Conservation (phyloP, 1,140 invertebrate genomes). For the Acromyrmex charruanus region DNA sequence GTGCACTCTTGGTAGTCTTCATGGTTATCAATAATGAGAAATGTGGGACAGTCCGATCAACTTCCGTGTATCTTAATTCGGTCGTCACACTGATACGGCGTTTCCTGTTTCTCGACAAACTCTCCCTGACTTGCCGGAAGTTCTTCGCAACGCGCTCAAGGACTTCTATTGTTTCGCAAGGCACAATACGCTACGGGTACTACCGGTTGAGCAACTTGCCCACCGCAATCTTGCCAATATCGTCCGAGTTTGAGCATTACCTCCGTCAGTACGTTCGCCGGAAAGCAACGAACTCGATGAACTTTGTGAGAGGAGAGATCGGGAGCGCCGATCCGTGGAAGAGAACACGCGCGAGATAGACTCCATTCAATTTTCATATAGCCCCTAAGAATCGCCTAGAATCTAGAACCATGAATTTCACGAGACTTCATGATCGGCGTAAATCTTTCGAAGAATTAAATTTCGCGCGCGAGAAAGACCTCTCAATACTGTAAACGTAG, state of each 20-base stretch:
- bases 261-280: slow-evolving; percentile 17
- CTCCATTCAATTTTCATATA: slow-evolving; percentile 35
- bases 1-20: not conserved
- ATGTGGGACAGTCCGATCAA: slow-evolving; percentile 15
- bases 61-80: slow-evolving; percentile 39
- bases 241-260: slow-evolving; percentile 59
- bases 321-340: not conserved
- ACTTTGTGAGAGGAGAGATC: slow-evolving; percentile 28
- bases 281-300: slow-evolving; percentile 45
- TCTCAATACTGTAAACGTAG: not conserved
- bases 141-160: slow-evolving; percentile 18
- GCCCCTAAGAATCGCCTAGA: not conserved
- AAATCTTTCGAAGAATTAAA: slow-evolving; percentile 53
- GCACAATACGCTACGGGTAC: slow-evolving; percentile 46
- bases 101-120: slow-evolving; percentile 5
- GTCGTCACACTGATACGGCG: not conserved
- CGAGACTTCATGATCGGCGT: slow-evolving; percentile 30
- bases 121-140: slow-evolving; percentile 44
- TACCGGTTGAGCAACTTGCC: slow-evolving; percentile 45
- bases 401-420: slow-evolving; percentile 48
- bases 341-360: slow-evolving; percentile 4
- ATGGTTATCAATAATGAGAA: slow-evolving; percentile 19
- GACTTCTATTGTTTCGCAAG: slow-evolving; percentile 55
- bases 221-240: slow-evolving; percentile 59
- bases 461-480: slow-evolving; percentile 36